Evolutionary conservation across 2,113 vertebrate species (phyloP).

Genomic region (Vicugna pacos): DNA sequence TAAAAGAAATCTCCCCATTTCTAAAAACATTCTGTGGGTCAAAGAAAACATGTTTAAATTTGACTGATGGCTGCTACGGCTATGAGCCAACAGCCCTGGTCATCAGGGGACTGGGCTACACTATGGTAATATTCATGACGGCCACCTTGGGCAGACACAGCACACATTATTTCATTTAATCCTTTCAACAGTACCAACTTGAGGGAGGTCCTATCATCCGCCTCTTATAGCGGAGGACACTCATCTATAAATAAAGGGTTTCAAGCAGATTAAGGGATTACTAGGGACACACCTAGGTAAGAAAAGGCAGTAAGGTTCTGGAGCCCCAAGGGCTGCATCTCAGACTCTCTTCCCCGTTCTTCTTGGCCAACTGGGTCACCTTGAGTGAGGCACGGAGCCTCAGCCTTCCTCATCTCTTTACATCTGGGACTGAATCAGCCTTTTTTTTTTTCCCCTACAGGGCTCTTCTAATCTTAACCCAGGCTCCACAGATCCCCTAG

Average conservation of each 20-base stretch:
- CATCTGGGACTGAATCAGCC: not conserved
- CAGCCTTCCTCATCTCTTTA: not conserved
- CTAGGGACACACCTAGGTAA: not conserved
- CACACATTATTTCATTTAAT: not conserved
- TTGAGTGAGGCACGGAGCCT: not conserved
- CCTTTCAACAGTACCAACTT: not conserved
- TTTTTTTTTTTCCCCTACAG: too few species aligned
- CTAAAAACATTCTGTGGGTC: not conserved
- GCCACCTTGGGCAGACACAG: not conserved
- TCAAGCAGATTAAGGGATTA: not conserved
- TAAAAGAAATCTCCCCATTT: not conserved
- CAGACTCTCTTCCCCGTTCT: too few species aligned
- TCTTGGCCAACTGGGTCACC: not conserved
- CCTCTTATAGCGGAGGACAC: not conserved
- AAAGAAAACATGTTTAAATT: not conserved
- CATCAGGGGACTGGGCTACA: not conserved
- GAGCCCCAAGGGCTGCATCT: too few species aligned
- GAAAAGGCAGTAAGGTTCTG: not conserved
- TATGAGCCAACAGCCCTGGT: accelerated
- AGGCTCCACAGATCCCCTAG: not conserved
- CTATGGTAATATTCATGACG: accelerated
- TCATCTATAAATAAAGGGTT: not conserved
- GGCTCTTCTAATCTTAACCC: not conserved
- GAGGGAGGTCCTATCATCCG: not conserved
- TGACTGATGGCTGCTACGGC: not conserved